These are phyloP conservation scores for Cydia pomonella DNA, from an alignment of 1,140 invertebrate species.

Conservation along the genomic window DNA sequence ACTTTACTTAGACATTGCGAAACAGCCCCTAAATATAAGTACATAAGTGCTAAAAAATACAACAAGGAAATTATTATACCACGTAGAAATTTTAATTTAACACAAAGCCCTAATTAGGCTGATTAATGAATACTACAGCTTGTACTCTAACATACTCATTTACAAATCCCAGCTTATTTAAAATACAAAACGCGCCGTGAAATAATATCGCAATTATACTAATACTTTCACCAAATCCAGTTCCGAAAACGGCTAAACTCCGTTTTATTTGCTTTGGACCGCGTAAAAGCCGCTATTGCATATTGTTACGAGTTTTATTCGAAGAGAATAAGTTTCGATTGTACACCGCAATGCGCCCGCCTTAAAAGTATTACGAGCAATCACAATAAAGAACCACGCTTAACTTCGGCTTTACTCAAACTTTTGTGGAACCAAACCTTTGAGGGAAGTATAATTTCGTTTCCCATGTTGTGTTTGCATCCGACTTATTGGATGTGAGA, in stretches of 20 bases:
- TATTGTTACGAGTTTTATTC: slow-evolving; percentile 52
- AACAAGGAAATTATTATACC: too few species aligned
- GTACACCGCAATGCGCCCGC: slow-evolving; percentile 52
- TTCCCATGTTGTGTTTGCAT: slow-evolving; percentile 23
- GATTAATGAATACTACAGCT: background rate
- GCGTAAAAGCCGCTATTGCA: slow-evolving; percentile 42
- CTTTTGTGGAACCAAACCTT: slow-evolving; percentile 25
- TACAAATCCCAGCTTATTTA: background rate
- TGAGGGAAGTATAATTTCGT: slow-evolving; percentile 30
- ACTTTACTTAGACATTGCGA: too few species aligned
- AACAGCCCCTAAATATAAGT: too few species aligned
- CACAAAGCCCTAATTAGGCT: background rate
- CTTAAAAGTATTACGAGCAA: slow-evolving; percentile 52
- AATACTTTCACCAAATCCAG: slow-evolving; percentile 24
- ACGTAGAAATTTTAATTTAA: too few species aligned
- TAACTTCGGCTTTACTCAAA: slow-evolving; percentile 41
- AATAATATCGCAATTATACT: slow-evolving; percentile 26
- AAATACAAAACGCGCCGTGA: slow-evolving; percentile 25
- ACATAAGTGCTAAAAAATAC: too few species aligned
- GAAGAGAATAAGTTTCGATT: slow-evolving; percentile 56
- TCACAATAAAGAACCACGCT: slow-evolving; percentile 48
- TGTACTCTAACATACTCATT: background rate
- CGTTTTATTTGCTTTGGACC: slow-evolving; percentile 30
- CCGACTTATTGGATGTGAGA: slow-evolving; percentile 9
- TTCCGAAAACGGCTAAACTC: slow-evolving; percentile 23